Conservation (phyloP, 2,888 invertebrate species). For the Luperina nickerlii region DNA sequence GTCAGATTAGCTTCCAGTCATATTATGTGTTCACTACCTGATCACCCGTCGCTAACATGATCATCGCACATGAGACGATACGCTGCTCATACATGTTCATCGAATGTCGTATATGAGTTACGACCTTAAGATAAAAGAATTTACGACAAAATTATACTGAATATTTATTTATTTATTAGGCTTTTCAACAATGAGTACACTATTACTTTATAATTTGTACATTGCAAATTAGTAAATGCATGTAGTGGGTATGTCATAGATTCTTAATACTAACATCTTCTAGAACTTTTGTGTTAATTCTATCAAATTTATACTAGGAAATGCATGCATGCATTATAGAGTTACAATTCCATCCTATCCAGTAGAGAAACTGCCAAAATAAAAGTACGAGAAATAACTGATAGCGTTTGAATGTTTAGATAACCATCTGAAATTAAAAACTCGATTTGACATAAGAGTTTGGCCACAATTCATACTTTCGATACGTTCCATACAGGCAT, state of each 20-base stretch:
- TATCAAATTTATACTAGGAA: background rate
- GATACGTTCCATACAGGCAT: background rate
- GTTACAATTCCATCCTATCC: background rate
- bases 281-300: background rate
- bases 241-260: background rate
- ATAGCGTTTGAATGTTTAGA: background rate
- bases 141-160: background rate
- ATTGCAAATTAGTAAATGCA: background rate
- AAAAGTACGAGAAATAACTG: background rate
- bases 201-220: no score
- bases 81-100: background rate
- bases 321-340: background rate
- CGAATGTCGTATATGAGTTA: background rate
- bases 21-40: no score
- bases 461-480: background rate
- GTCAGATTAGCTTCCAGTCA: background rate
- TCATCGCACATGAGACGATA: background rate
- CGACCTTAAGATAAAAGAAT: background rate
- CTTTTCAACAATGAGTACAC: no score
- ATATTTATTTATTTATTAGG: no score
- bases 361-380: background rate
- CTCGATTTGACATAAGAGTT: background rate
- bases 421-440: background rate
- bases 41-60: background rate
- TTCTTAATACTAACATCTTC: background rate